Evolutionary conservation across 2,888 invertebrate genomes (phyloP).

Genomic region (Epinotia ramella): DNA sequence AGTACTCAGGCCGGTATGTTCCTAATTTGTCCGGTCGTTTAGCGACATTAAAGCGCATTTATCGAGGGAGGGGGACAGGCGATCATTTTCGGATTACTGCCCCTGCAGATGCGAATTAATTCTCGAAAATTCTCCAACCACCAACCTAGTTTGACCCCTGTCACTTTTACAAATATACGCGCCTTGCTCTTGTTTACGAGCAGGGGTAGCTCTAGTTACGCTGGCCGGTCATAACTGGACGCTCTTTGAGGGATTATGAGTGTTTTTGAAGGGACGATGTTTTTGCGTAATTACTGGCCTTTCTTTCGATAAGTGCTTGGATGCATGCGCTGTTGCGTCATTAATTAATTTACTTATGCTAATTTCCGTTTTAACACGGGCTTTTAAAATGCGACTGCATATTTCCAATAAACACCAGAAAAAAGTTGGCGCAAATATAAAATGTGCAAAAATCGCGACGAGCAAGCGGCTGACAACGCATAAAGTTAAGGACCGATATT

Average conservation of each 20-base stretch:
- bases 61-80: slow-evolving; percentile 73
- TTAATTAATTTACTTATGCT: slow-evolving; percentile 23
- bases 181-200: slow-evolving; percentile 48
- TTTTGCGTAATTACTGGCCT: slow-evolving; percentile 80
- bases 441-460: slow-evolving; percentile 43
- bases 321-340: slow-evolving; percentile 53
- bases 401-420: slow-evolving; percentile 17
- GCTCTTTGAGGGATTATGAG: slow-evolving; percentile 81
- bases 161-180: slow-evolving; percentile 51
- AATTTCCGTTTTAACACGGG: background rate
- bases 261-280: slow-evolving; percentile 71
- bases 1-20: slow-evolving; percentile 46
- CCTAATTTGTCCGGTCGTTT: slow-evolving; percentile 62
- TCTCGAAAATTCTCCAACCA: slow-evolving; percentile 64
- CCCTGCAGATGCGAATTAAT: slow-evolving; percentile 81
- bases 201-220: slow-evolving; percentile 52
- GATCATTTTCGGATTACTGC: slow-evolving; percentile 84
- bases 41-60: slow-evolving; percentile 79
- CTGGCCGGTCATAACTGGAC: slow-evolving; percentile 72
- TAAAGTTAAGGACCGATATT: slow-evolving; percentile 67
- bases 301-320: slow-evolving; percentile 40
- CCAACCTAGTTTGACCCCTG: slow-evolving; percentile 65
- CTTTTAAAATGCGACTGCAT: background rate
- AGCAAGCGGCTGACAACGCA: slow-evolving; percentile 57
- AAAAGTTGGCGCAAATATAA: slow-evolving; percentile 20